These are phyloP conservation scores for Phytoseiulus persimilis DNA, from an alignment of 2,888 invertebrate species.

Conservation along the genomic window DNA sequence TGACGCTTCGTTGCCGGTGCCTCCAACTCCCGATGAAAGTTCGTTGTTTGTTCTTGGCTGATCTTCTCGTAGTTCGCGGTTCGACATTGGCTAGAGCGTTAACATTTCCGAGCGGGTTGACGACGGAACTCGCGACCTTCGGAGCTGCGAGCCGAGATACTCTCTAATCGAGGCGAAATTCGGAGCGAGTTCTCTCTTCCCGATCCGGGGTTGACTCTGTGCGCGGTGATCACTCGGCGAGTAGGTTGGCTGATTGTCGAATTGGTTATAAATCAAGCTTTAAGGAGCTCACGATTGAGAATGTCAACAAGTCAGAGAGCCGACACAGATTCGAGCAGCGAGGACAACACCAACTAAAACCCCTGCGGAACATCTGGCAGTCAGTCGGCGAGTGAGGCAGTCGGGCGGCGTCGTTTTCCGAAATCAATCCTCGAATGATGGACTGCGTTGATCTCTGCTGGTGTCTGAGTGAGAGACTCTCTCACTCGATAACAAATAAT, in stretches of 20 bases:
- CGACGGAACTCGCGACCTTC: neutral
- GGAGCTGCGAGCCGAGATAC: neutral
- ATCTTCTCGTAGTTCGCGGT: neutral
- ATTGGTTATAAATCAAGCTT: slow-evolving; percentile 5
- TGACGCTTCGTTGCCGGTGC: neutral
- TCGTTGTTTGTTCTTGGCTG: neutral
- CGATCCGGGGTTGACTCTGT: neutral
- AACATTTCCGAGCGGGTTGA: neutral
- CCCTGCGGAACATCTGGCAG: neutral
- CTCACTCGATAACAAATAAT: neutral
- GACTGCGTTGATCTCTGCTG: neutral
- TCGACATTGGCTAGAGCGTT: neutral
- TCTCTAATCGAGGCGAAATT: neutral
- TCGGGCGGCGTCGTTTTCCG: neutral
- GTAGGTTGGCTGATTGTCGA: neutral
- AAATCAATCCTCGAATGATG: neutral
- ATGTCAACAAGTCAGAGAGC: neutral
- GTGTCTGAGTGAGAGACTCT: neutral
- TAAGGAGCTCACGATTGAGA: neutral
- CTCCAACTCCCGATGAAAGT: neutral
- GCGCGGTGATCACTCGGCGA: neutral
- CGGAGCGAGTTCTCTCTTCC: neutral
- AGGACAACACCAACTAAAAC: neutral
- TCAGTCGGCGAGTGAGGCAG: neutral
- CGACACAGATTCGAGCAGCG: neutral